phyloP scores from a whole-genome alignment of 2,888 invertebrate genomes.

The Epinotia ramella region DNA sequence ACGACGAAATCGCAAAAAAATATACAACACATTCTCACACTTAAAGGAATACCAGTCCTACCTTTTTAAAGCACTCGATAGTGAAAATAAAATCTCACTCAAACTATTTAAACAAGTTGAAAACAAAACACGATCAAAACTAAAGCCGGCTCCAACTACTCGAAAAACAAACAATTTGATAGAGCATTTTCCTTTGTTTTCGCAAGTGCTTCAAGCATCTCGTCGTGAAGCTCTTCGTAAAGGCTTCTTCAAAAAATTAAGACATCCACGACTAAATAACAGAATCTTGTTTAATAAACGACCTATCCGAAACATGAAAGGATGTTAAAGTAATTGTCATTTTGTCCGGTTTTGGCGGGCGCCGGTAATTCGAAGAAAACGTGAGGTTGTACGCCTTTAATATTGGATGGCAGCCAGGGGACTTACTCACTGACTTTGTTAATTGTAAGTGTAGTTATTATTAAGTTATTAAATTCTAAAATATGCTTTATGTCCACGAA shows the following conservation, averaged over 20 bases:
- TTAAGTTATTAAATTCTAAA: no score
- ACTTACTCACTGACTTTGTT: not conserved
- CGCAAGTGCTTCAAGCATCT: slow-evolving; percentile 19
- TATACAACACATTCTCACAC: not conserved
- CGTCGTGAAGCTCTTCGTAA: not conserved
- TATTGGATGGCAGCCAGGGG: not conserved
- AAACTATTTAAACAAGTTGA: slow-evolving; percentile 26
- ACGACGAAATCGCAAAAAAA: not conserved
- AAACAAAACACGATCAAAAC: slow-evolving; percentile 11
- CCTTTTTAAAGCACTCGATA: not conserved
- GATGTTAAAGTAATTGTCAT: slow-evolving; percentile 26
- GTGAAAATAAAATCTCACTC: not conserved
- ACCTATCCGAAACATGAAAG: slow-evolving; percentile 29
- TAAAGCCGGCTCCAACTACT: slow-evolving; percentile 1
- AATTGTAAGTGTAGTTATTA: no score
- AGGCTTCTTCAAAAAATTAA: slow-evolving; percentile 9
- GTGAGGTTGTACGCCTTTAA: not conserved
- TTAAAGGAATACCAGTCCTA: not conserved
- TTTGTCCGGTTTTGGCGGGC: not conserved
- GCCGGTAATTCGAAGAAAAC: not conserved
- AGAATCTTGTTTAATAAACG: slow-evolving; percentile 14
- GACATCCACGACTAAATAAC: slow-evolving; percentile 16
- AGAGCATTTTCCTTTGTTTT: slow-evolving; percentile 21
- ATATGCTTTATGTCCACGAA: no score
- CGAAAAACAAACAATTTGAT: slow-evolving; percentile 28